A percentile compares a stretch with the other conserved stretches of the same genome.
These are phyloP conservation scores for Esox masquinongy DNA, from an alignment of 2,797 vertebrate species.

Conservation along the genomic window DNA sequence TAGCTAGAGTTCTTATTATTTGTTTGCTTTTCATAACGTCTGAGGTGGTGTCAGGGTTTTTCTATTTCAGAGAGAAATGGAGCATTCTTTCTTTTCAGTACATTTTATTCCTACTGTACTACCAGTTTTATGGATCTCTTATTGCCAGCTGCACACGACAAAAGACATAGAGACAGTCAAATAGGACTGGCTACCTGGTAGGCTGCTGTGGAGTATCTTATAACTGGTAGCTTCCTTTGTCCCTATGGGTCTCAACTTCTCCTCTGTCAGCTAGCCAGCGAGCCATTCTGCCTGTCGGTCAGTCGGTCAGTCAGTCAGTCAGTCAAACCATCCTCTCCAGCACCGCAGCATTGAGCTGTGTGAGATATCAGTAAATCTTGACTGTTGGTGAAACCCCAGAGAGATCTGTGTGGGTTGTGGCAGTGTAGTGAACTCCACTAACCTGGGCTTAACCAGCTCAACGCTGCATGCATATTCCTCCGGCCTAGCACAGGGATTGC, in stretches of 20 bases:
- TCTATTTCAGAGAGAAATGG: neutral
- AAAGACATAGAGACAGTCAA: neutral
- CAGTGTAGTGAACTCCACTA: neutral
- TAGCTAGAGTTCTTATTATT: neutral
- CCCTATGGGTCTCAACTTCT: neutral
- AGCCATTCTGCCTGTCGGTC: neutral
- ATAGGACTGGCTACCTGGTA: neutral
- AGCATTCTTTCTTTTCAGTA: neutral
- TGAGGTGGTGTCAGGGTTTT: neutral
- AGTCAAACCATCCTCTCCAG: neutral
- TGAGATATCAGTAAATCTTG: neutral
- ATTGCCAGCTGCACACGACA: neutral
- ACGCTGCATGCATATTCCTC: neutral
- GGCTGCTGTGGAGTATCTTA: neutral
- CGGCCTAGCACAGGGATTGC: neutral
- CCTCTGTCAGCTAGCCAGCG: neutral
- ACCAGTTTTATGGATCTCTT: neutral
- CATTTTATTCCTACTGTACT: neutral
- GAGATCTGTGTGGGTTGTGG: neutral
- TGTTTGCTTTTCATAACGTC: neutral
- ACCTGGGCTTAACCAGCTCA: neutral
- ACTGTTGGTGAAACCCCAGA: neutral
- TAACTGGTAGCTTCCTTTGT: neutral
- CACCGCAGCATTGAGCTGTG: neutral
- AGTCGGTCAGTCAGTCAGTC: neutral